Evolutionary conservation across 2,888 invertebrate species (phyloP).

Genomic region (Phoenoteleia sp.): DNA sequence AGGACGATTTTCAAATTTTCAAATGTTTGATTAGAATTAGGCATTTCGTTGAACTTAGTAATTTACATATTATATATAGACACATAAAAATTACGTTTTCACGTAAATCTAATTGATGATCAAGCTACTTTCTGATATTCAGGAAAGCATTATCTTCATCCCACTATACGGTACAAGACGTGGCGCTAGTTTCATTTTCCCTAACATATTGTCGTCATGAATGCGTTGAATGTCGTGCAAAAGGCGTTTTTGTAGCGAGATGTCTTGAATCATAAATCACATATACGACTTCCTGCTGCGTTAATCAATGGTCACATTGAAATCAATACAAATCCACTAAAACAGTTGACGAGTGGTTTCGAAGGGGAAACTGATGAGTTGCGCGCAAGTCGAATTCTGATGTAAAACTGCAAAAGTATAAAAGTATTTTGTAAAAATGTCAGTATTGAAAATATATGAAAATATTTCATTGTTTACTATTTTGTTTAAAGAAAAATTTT

Average conservation of each 20-base stretch:
- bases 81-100: slow-evolving; percentile 19
- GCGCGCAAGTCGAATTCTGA: too few species aligned
- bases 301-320: not conserved
- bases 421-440: too few species aligned
- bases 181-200: slow-evolving; percentile 4
- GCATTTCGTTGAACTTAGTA: slow-evolving; percentile 58
- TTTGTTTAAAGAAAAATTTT: too few species aligned
- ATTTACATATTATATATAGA: slow-evolving; percentile 49
- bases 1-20: slow-evolving; percentile 28
- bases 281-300: slow-evolving; percentile 53
- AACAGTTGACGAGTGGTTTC: not conserved
- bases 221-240: slow-evolving; percentile 37
- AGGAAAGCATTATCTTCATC: slow-evolving; percentile 37
- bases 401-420: too few species aligned
- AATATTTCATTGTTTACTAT: too few species aligned
- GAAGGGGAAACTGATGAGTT: too few species aligned
- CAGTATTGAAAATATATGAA: too few species aligned
- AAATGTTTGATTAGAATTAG: slow-evolving; percentile 53
- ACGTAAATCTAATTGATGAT: slow-evolving; percentile 21
- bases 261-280: slow-evolving; percentile 43
- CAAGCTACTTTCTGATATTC: slow-evolving; percentile 63
- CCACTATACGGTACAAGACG: not conserved
- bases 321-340: slow-evolving; percentile 27
- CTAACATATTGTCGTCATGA: slow-evolving; percentile 9
- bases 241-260: slow-evolving; percentile 22